Conservation (phyloP, 1,140 invertebrate species). For the Drosophila subobscura region DNA sequence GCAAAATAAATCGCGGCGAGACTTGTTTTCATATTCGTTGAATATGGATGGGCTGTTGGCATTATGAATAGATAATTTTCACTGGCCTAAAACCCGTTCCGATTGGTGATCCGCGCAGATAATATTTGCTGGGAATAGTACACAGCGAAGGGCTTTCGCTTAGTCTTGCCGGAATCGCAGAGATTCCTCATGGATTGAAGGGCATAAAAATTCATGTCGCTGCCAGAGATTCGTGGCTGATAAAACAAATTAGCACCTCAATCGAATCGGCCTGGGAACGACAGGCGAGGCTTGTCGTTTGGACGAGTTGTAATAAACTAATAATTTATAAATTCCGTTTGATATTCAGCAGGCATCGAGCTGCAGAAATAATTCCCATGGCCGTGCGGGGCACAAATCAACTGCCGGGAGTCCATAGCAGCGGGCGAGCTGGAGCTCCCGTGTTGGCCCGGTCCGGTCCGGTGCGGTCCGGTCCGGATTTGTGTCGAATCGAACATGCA, state of each 20-base stretch:
- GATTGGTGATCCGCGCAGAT: constrained; percentile 15
- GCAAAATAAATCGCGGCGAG: background rate
- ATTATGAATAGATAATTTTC: constrained; percentile 20
- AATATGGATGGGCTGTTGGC: constrained; percentile 44
- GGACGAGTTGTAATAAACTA: constrained; percentile 72
- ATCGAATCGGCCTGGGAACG: constrained; percentile 22
- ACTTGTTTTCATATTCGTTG: constrained; percentile 36
- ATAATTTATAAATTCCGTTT: constrained; percentile 73
- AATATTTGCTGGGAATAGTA: constrained; percentile 37
- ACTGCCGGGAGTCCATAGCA: constrained; percentile 15
- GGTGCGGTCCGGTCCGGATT: constrained; percentile 21
- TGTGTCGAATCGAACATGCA: constrained; percentile 54
- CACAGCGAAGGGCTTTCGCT: constrained; percentile 27
- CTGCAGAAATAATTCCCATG: constrained; percentile 78
- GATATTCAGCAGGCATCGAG: constrained; percentile 70
- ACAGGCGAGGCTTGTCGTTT: constrained; percentile 16
- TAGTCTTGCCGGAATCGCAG: background rate
- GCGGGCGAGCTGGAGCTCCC: background rate
- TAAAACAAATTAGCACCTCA: constrained; percentile 66
- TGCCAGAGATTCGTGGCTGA: constrained; percentile 46
- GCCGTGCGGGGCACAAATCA: constrained; percentile 61
- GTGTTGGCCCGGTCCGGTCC: background rate
- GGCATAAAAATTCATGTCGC: constrained; percentile 54
- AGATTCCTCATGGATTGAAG: constrained; percentile 19
- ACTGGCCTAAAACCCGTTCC: constrained; percentile 40